Percentiles rank a stretch among this genome's conserved stretches.
Evolutionary conservation across 2,113 vertebrate genomes (phyloP).

Genomic region (Perognathus longimembris): DNA sequence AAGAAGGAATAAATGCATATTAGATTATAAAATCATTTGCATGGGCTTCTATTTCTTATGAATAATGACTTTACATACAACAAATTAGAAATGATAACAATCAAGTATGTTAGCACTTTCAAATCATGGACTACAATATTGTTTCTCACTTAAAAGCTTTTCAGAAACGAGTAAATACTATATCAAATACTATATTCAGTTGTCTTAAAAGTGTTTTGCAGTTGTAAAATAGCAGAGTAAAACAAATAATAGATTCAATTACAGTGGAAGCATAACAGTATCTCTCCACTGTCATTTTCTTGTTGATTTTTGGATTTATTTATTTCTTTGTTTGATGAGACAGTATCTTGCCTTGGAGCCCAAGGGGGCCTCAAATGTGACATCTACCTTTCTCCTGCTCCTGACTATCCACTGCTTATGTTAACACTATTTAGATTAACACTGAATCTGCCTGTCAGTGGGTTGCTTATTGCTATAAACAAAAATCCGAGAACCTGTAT

Average conservation of each 20-base stretch:
- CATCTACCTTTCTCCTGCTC: too few relatives aligned
- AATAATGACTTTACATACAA: background rate
- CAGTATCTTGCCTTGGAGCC: too few relatives aligned
- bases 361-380: too few relatives aligned
- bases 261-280: slow-evolving; percentile 17
- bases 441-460: background rate
- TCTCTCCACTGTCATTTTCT: background rate
- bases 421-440: background rate
- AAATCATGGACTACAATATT: slow-evolving; percentile 49
- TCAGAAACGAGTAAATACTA: background rate
- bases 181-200: background rate
- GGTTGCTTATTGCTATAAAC: background rate
- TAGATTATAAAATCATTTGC: slow-evolving; percentile 21
- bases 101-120: slow-evolving; percentile 15
- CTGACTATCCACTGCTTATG: too few relatives aligned
- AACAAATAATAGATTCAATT: background rate
- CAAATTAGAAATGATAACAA: slow-evolving; percentile 12
- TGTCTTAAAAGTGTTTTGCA: slow-evolving; percentile 42
- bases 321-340: too few relatives aligned
- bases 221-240: slow-evolving; percentile 2
- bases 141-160: slow-evolving; percentile 40
- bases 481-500: background rate
- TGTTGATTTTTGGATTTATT: too few relatives aligned
- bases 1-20: background rate
- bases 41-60: background rate